Evolutionary conservation across 2,113 vertebrate species (phyloP).

Genomic region (Hemibagrus wyckioides): DNA sequence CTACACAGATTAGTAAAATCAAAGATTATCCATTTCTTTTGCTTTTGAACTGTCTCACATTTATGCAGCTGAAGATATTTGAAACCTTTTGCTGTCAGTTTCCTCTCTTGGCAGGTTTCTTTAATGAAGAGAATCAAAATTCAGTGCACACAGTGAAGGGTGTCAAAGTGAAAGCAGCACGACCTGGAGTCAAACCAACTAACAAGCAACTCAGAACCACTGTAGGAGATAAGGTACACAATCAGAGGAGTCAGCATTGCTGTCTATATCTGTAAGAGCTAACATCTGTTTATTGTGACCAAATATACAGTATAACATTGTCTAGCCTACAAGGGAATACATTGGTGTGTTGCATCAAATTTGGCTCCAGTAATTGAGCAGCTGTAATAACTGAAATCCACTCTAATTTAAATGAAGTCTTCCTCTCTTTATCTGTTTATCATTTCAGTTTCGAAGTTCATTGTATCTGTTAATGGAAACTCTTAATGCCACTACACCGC

Average conservation of each 20-base stretch:
- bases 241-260: background rate
- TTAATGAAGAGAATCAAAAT: conserved; percentile 76
- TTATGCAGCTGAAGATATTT: background rate
- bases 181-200: conserved; percentile 79
- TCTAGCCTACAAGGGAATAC: background rate
- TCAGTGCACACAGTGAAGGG: conserved; percentile 59
- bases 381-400: background rate
- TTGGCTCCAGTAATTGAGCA: background rate
- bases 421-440: background rate
- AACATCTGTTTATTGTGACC: background rate
- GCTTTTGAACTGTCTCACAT: background rate
- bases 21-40: background rate
- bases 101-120: conserved; percentile 84
- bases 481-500: conserved; percentile 91
- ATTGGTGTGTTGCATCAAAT: background rate
- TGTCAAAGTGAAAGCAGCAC: conserved; percentile 85
- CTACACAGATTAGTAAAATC: background rate
- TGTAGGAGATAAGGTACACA: conserved; percentile 88
- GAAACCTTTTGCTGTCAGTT: conserved; percentile 72
- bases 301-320: background rate
- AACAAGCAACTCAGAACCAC: conserved; percentile 89
- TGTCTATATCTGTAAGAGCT: background rate
- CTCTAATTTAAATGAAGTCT: background rate
- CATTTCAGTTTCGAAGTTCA: conserved; percentile 85
- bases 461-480: conserved; percentile 93